Evolutionary conservation across 2,113 vertebrate genomes (phyloP).

Genomic region (Columba livia): DNA sequence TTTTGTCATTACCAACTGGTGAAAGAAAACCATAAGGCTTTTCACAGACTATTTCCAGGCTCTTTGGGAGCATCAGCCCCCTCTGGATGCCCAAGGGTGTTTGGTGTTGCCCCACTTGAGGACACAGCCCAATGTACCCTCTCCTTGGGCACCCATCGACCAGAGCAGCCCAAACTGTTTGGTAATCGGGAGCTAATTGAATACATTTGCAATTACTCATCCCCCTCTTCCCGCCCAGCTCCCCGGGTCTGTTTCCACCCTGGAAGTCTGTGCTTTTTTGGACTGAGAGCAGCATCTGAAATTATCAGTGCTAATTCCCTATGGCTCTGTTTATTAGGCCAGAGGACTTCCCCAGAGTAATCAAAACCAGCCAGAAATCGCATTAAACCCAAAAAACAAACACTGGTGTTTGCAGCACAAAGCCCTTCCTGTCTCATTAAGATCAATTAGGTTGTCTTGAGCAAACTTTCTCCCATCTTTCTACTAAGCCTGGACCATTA

Average conservation of each 20-base stretch:
- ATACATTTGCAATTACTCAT: background rate
- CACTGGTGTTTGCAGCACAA: slow-evolving; percentile 47
- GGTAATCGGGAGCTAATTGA: background rate
- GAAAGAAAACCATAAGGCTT: background rate
- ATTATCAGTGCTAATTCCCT: slow-evolving; percentile 41
- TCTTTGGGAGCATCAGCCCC: background rate
- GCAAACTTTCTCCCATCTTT: slow-evolving; percentile 44
- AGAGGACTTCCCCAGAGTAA: slow-evolving; percentile 62
- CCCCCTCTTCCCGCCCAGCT: background rate
- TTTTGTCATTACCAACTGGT: background rate
- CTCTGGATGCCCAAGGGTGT: rapidly evolving
- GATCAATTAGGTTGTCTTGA: slow-evolving; percentile 58
- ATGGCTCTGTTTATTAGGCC: slow-evolving; percentile 53
- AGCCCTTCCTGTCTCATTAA: slow-evolving; percentile 61
- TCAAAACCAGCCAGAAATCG: slow-evolving; percentile 42
- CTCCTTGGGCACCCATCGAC: background rate
- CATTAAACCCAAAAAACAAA: slow-evolving; percentile 61
- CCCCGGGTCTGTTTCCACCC: background rate
- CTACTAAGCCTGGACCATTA: background rate
- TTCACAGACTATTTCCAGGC: background rate
- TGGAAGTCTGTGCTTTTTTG: background rate
- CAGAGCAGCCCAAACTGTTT: background rate
- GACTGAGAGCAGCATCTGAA: slow-evolving; percentile 36
- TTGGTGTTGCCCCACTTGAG: rapidly evolving
- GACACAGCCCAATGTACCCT: rapidly evolving